phyloP scores from a whole-genome alignment of 2,113 vertebrate species.

The Girardinichthys multiradiatus region DNA sequence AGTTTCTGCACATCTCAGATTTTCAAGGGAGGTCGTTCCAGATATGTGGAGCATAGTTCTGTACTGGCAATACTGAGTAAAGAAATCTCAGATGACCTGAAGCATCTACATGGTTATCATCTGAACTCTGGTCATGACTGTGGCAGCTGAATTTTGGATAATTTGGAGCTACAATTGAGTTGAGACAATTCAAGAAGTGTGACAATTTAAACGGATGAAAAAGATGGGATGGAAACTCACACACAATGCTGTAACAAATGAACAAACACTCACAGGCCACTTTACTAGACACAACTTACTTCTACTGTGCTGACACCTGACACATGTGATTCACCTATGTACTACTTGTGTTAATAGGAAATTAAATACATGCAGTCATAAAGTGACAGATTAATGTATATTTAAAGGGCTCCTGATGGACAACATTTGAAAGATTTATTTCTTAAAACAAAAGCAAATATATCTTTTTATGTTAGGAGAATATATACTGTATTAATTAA shows the following conservation, averaged over 20 bases:
- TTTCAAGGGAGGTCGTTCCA: too few relatives aligned
- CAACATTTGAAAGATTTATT: background rate
- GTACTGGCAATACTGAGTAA: too few relatives aligned
- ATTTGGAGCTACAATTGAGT: background rate
- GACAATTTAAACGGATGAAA: background rate
- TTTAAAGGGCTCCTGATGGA: background rate
- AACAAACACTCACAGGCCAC: background rate
- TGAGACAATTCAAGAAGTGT: background rate
- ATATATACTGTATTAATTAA: background rate
- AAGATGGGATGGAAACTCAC: background rate
- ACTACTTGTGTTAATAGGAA: background rate
- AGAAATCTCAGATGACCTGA: too few relatives aligned
- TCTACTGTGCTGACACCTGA: too few relatives aligned
- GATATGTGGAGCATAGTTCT: too few relatives aligned
- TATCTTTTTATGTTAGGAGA: background rate
- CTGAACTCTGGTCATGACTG: too few relatives aligned
- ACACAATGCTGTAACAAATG: background rate
- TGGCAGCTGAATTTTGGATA: background rate
- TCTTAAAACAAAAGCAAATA: background rate
- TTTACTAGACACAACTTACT: background rate
- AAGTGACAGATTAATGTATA: too few relatives aligned
- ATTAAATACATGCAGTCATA: too few relatives aligned
- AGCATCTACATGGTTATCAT: too few relatives aligned
- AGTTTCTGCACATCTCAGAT: too few relatives aligned
- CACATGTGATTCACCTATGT: too few relatives aligned